Conservation (phyloP, 2,888 invertebrate genomes). For the Alcis repandata region DNA sequence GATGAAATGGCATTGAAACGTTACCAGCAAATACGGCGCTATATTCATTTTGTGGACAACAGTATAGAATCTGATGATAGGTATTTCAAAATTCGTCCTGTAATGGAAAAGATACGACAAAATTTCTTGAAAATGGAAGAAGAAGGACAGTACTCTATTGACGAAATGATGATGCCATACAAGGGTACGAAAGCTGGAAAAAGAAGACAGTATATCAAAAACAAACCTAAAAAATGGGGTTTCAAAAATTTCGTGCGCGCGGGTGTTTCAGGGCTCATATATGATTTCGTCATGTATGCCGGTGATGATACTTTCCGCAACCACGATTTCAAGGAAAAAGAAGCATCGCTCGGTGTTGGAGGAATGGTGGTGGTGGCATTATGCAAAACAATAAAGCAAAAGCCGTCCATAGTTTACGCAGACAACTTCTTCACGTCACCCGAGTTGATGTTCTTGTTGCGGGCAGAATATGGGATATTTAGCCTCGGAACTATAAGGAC, state of each 20-base stretch:
- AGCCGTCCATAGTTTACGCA: background rate
- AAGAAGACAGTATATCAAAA: background rate
- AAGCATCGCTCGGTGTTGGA: background rate
- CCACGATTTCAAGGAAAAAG: background rate
- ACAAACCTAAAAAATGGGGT: constrained; percentile 1
- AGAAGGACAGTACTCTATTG: background rate
- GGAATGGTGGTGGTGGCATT: background rate
- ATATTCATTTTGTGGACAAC: constrained; percentile 15
- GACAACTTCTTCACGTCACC: background rate
- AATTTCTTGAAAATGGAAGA: background rate
- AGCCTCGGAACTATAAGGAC: background rate
- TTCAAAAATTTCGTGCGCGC: constrained; percentile 5
- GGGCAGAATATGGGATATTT: background rate
- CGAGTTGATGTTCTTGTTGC: background rate
- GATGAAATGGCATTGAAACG: constrained; percentile 9
- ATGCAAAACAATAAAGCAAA: background rate
- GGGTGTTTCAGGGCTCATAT: background rate
- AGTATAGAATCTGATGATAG: background rate
- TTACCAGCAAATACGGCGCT: constrained; percentile 1
- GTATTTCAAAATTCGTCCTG: background rate
- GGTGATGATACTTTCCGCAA: constrained; percentile 3
- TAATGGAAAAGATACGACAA: background rate
- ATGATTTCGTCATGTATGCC: constrained; percentile 3
- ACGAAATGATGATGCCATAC: constrained; percentile 2
- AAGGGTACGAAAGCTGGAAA: constrained; percentile 7